A percentile compares a stretch with the other conserved stretches of the same genome.
phyloP scores from a whole-genome alignment of 1,140 invertebrate species.

The Holotrichia oblita region DNA sequence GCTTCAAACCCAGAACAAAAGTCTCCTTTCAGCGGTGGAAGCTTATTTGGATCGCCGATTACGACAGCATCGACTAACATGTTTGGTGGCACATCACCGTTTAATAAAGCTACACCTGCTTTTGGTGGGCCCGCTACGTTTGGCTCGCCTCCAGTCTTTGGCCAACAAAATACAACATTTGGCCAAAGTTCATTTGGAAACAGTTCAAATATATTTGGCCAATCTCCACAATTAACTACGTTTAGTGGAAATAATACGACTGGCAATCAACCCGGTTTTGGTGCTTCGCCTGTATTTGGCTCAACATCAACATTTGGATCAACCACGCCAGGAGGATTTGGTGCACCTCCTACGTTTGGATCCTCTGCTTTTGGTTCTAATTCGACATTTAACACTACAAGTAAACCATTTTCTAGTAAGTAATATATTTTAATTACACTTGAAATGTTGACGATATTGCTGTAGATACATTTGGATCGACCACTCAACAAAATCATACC shows the following conservation, averaged over 20 bases:
- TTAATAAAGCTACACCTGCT: conserved; percentile 30
- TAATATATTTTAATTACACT: neutral
- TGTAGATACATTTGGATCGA: conserved; percentile 56
- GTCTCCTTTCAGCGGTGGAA: conserved; percentile 45
- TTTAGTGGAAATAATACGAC: conserved; percentile 54
- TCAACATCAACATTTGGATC: conserved; percentile 50
- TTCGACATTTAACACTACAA: conserved; percentile 63
- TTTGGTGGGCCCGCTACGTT: conserved; percentile 41
- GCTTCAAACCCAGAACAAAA: conserved; percentile 47
- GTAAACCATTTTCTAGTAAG: conserved; percentile 62
- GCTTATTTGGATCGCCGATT: conserved; percentile 27
- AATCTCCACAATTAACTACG: conserved; percentile 43
- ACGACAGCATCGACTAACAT: conserved; percentile 29
- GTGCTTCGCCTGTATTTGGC: conserved; percentile 51
- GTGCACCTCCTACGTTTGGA: conserved; percentile 63
- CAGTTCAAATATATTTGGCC: conserved; percentile 42
- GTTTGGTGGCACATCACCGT: conserved; percentile 10
- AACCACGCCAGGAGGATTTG: conserved; percentile 57
- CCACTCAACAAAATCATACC: conserved; percentile 60
- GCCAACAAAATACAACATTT: conserved; percentile 34
- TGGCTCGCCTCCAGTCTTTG: conserved; percentile 39
- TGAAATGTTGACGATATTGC: conserved; percentile 18
- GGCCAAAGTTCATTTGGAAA: conserved; percentile 28
- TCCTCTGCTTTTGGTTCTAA: conserved; percentile 64
- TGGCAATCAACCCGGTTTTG: conserved; percentile 59